These are phyloP conservation scores for Diplolepis rosae DNA, from an alignment of 2,888 invertebrate genomes.

Conservation along the genomic window DNA sequence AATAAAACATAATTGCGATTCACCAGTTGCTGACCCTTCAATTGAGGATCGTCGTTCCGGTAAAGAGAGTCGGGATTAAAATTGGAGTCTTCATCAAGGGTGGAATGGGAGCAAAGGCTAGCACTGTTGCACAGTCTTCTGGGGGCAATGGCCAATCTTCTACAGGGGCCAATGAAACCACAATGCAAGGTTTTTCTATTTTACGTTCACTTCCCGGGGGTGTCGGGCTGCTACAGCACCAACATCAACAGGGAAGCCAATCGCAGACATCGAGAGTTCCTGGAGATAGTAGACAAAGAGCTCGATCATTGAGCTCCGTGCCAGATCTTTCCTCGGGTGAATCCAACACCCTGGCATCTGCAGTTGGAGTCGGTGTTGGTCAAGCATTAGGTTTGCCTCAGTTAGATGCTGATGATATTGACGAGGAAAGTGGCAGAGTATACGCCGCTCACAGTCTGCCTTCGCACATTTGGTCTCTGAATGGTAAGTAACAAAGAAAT, in stretches of 20 bases:
- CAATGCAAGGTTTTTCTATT: slow-evolving; percentile 80
- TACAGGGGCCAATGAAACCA: slow-evolving; percentile 79
- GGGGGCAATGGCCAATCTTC: slow-evolving; percentile 82
- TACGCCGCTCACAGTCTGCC: slow-evolving; percentile 93
- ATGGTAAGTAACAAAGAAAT: not conserved
- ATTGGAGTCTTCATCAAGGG: slow-evolving; percentile 34
- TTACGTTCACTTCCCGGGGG: slow-evolving; percentile 82
- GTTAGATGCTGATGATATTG: slow-evolving; percentile 80
- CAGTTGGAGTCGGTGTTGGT: slow-evolving; percentile 80
- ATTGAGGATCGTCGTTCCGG: not conserved
- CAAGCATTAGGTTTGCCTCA: slow-evolving; percentile 81
- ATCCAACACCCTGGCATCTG: slow-evolving; percentile 80
- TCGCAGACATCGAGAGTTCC: slow-evolving; percentile 68
- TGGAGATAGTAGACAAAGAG: slow-evolving; percentile 80
- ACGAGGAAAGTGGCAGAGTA: slow-evolving; percentile 80
- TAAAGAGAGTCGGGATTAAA: not conserved
- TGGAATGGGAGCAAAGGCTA: slow-evolving; percentile 88
- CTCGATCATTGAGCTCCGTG: slow-evolving; percentile 88
- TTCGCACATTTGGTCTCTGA: slow-evolving; percentile 93
- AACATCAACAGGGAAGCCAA: slow-evolving; percentile 65
- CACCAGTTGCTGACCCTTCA: not conserved
- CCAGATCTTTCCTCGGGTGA: slow-evolving; percentile 80
- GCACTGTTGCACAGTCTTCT: slow-evolving; percentile 78
- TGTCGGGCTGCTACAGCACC: slow-evolving; percentile 83
- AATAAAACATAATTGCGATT: slow-evolving; percentile 1